These are phyloP conservation scores for Holotrichia oblita DNA, from an alignment of 1,140 invertebrate species.

Conservation along the genomic window DNA sequence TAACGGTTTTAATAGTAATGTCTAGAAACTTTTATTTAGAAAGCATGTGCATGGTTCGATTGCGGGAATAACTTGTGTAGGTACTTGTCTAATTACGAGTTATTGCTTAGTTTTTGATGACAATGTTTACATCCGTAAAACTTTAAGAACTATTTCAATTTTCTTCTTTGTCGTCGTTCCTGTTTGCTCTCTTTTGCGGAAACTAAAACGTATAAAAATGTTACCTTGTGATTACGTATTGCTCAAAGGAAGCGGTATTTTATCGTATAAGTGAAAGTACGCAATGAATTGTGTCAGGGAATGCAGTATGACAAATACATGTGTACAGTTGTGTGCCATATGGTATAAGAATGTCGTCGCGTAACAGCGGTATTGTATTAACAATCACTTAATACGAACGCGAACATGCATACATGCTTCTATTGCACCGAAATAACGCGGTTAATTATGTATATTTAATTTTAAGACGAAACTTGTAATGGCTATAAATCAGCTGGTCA, in stretches of 20 bases:
- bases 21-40: no score
- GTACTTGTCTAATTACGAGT: no score
- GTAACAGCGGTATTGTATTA: slow-evolving; percentile 8
- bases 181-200: neutral
- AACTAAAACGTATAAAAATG: neutral
- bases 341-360: neutral
- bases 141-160: no score
- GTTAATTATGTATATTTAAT: neutral
- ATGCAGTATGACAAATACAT: slow-evolving; percentile 28
- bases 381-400: neutral
- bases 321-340: slow-evolving; percentile 4
- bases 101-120: no score
- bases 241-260: slow-evolving; percentile 11
- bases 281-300: slow-evolving; percentile 18
- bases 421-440: slow-evolving; percentile 5
- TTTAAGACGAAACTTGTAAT: neutral
- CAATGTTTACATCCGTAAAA: no score
- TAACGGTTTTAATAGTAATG: no score
- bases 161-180: no score
- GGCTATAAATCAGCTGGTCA: neutral
- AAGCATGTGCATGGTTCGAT: no score
- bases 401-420: no score
- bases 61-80: no score
- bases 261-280: slow-evolving; percentile 35
- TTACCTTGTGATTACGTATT: slow-evolving; percentile 5